These are phyloP conservation scores for Xenus cinereus DNA, from an alignment of 2,113 vertebrate genomes.

Conservation along the genomic window DNA sequence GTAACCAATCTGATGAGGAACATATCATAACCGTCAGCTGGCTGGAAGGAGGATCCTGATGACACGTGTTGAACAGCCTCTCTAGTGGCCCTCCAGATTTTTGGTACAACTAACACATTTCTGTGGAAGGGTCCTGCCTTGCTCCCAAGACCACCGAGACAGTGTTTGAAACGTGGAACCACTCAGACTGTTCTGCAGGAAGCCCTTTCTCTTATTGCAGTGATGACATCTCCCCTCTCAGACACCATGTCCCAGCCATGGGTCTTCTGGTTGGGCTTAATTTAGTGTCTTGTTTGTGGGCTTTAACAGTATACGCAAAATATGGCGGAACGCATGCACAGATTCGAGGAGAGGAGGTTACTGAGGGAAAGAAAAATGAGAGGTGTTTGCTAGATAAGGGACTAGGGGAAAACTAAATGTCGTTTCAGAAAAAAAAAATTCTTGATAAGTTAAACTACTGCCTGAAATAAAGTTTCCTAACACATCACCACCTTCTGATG, in stretches of 20 bases:
- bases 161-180: not conserved
- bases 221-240: not conserved
- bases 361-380: not conserved
- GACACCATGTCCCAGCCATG: not conserved
- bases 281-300: not conserved
- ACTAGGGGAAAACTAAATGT: not conserved
- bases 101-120: not conserved
- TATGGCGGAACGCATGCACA: not conserved
- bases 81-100: not conserved
- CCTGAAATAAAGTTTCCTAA: not conserved
- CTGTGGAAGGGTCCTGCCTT: not conserved
- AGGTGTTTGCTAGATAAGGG: not conserved
- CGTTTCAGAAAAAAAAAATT: not conserved
- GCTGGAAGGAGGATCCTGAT: not conserved
- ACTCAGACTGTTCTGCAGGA: not conserved
- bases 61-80: not conserved
- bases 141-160: not conserved
- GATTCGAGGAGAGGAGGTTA: not conserved
- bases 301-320: not conserved
- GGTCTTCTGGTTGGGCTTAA: not conserved
- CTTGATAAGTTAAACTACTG: not conserved
- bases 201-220: not conserved
- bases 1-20: not conserved
- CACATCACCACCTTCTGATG: not conserved
- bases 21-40: too few relatives aligned